Conservation (phyloP, 2,888 invertebrate species). For the Synergus itoensis region DNA sequence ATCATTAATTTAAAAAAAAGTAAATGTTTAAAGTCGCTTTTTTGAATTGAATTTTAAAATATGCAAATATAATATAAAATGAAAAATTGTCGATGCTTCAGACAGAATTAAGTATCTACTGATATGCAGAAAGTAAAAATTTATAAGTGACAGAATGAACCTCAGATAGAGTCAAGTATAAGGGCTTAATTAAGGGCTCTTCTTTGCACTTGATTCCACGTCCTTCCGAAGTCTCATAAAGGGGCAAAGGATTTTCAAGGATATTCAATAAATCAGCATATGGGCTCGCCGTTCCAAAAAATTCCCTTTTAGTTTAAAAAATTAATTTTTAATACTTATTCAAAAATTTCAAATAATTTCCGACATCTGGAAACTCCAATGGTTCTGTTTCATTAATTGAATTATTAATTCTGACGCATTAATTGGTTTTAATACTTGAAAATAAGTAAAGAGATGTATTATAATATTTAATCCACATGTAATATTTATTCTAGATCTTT, state of each 20-base stretch:
- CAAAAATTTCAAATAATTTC: too few relatives aligned
- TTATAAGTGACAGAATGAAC: conserved; percentile 62
- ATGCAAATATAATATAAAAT: background rate
- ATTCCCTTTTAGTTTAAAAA: conserved; percentile 79
- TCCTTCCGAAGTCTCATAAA: conserved; percentile 81
- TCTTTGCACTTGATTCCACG: conserved; percentile 84
- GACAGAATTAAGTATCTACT: background rate
- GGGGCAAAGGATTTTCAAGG: conserved; percentile 82
- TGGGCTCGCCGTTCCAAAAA: conserved; percentile 91
- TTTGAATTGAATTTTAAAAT: background rate
- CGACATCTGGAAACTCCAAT: too few relatives aligned
- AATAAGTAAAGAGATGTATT: too few relatives aligned
- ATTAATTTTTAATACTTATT: background rate
- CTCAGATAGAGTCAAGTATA: conserved; percentile 83
- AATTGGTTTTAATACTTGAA: too few relatives aligned
- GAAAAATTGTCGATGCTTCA: background rate
- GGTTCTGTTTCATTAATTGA: too few relatives aligned
- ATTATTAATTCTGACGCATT: too few relatives aligned
- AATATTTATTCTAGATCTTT: too few relatives aligned
- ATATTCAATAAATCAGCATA: conserved; percentile 88
- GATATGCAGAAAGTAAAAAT: background rate
- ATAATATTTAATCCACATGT: too few relatives aligned
- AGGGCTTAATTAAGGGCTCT: conserved; percentile 80
- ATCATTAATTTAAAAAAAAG: background rate
- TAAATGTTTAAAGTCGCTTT: background rate